Evolutionary conservation across 2,888 invertebrate species (phyloP), one percentile per base, ranked within the genome.

Genomic region (Trilocha varians): DNA sequence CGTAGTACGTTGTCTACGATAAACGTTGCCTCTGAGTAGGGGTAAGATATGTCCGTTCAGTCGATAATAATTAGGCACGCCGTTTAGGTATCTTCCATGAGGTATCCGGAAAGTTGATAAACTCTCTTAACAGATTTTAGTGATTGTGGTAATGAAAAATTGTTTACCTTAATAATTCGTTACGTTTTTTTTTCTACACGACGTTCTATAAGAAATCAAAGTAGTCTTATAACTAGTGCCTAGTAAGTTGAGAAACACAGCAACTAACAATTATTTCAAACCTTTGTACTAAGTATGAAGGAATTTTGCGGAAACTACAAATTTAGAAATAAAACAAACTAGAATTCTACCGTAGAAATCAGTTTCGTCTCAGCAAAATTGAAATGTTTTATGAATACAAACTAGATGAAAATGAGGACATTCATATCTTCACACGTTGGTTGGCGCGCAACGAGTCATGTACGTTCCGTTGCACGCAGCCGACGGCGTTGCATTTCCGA

Each of bases 401-500:
- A 69, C 56, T 62, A 65, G 59, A 68, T 67, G 68, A 69, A 70
- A 77, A 73, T 67, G 70, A 67, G 74, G 61, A 51, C 66, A 67
- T 70, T 69, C 67, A 70, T 74, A 74, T 78, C 74, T 78, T 75
- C 74, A 69, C 74, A 72, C 74, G 67, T 70, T 66, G 66, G 65
- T 68, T 62, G 57, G 53, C 61, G 64, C 55, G 71, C 75, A 68
- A 70, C 71, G 75, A 70, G 70, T 72, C 68, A 70, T 65, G 65
- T 64, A 53, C 60, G 66, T 66, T 70, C 70, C 67, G 59, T 57
- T 62, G 67, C 71, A 77, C 74, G 74, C 78, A 77, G 70, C 65
- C 72, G 69, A 62, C 67, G 62, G 64, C 63, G 64, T 62, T 74
- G 78, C 78, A 79, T 82, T 82, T 82, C 82, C 83, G 67, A 79